phyloP scores from a whole-genome alignment of 2,113 vertebrate genomes.

The Xiphophorus hellerii region DNA sequence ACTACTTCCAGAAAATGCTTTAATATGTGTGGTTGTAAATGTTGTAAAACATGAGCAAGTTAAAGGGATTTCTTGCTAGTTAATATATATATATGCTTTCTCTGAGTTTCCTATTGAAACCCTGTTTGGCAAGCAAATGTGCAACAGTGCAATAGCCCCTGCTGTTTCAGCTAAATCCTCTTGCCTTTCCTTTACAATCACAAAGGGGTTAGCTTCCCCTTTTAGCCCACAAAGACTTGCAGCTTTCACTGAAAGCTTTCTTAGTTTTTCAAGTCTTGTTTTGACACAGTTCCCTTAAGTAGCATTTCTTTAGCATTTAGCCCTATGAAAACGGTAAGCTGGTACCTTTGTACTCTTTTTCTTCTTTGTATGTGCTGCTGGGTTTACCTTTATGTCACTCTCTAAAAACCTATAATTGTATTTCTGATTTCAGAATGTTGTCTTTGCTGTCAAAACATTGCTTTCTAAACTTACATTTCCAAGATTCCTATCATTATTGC shows the following conservation, averaged over 20 bases:
- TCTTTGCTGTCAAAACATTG: background rate
- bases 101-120: background rate
- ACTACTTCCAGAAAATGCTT: background rate
- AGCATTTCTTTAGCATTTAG: constrained; percentile 11
- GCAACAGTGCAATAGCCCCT: background rate
- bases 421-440: background rate
- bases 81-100: background rate
- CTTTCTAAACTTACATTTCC: background rate
- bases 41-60: background rate
- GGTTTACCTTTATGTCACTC: background rate
- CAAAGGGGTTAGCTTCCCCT: background rate
- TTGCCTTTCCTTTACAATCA: constrained; percentile 1
- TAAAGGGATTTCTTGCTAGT: background rate
- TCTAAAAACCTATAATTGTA: background rate
- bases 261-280: background rate
- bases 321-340: constrained; percentile 3
- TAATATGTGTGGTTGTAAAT: background rate
- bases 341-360: background rate
- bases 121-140: background rate
- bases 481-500: background rate
- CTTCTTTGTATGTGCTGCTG: background rate
- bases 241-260: constrained; percentile 1
- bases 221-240: background rate
- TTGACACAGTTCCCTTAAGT: background rate
- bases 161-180: constrained; percentile 8